A percentile compares a stretch with the other conserved stretches of the same genome.
phyloP scores from a whole-genome alignment of 2,797 vertebrate genomes.

The Rhinoraja longicauda region DNA sequence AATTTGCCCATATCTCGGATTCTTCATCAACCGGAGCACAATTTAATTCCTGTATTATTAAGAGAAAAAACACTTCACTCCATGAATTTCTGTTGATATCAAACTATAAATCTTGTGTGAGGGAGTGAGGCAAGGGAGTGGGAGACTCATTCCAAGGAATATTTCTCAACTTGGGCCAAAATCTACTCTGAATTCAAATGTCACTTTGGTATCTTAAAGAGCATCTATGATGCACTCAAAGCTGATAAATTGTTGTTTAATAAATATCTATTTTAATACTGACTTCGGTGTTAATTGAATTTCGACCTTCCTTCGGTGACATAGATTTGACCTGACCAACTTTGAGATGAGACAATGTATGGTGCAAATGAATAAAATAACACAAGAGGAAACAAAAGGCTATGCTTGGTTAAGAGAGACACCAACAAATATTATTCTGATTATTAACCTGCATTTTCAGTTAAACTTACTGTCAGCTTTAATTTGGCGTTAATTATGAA shows the following conservation, averaged over 20 bases:
- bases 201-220: neutral
- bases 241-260: neutral
- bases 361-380: neutral
- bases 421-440: neutral
- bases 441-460: neutral
- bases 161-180: neutral
- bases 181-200: neutral
- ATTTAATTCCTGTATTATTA: neutral
- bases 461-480: conserved; percentile 16
- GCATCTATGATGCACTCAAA: neutral
- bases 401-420: too few relatives aligned
- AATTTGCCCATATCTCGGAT: neutral
- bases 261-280: neutral
- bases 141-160: neutral
- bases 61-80: neutral
- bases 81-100: neutral
- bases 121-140: neutral
- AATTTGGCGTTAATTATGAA: conserved; percentile 1
- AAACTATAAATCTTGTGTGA: neutral
- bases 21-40: neutral
- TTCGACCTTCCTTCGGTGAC: neutral
- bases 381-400: neutral
- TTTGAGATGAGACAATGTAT: neutral
- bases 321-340: neutral
- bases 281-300: neutral